Percentiles rank a stretch among this genome's conserved stretches.
Conservation (phyloP, 2,888 invertebrate species). For the Heliconius ethilla region DNA sequence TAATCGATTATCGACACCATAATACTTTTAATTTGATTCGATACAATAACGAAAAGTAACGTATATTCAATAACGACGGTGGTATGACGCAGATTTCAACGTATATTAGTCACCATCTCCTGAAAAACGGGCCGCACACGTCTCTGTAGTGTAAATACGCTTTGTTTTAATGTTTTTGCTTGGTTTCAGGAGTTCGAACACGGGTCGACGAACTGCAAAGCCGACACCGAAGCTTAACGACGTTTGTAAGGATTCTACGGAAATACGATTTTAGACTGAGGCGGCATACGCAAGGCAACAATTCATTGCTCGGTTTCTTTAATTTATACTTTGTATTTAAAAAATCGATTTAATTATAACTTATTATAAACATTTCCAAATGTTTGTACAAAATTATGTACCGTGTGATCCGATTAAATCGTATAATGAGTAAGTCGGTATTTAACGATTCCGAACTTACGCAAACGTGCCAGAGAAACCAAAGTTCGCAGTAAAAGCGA, state of each 20-base stretch:
- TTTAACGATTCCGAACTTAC: slow-evolving; percentile 61
- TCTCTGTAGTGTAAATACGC: slow-evolving; percentile 53
- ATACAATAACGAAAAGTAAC: slow-evolving; percentile 51
- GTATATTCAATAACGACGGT: slow-evolving; percentile 46
- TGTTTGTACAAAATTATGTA: slow-evolving; percentile 14
- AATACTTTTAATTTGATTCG: slow-evolving; percentile 51
- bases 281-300: slow-evolving; percentile 37
- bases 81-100: slow-evolving; percentile 51
- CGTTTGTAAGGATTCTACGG: slow-evolving; percentile 82
- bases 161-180: slow-evolving; percentile 63
- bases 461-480: slow-evolving; percentile 52
- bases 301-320: slow-evolving; percentile 13
- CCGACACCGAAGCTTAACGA: slow-evolving; percentile 77
- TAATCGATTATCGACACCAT: slow-evolving; percentile 68
- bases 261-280: slow-evolving; percentile 79
- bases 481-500: slow-evolving; percentile 52
- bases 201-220: slow-evolving; percentile 79
- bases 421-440: slow-evolving; percentile 50
- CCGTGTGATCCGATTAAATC: slow-evolving; percentile 48
- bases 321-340: slow-evolving; percentile 14
- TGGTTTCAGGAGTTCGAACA: slow-evolving; percentile 66
- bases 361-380: not conserved
- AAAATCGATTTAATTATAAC: not conserved
- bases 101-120: slow-evolving; percentile 55
- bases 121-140: slow-evolving; percentile 47